Percentiles rank a stretch among this genome's conserved stretches.
These are phyloP conservation scores for Poecilia gillii DNA, from an alignment of 2,797 vertebrate species.

Conservation along the genomic window DNA sequence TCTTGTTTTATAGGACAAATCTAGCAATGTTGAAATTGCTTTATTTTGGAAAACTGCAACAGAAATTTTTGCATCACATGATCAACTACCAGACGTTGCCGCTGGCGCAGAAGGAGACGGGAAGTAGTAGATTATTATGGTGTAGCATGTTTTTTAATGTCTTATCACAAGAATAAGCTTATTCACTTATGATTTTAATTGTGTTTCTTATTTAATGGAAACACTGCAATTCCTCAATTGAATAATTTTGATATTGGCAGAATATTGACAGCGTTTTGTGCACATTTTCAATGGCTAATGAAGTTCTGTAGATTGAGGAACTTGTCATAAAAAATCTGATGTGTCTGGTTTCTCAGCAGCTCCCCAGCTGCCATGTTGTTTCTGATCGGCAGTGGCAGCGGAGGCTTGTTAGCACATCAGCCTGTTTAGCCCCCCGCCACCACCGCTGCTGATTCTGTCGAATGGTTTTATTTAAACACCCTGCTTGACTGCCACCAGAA, in stretches of 20 bases:
- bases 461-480: constrained; percentile 27
- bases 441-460: neutral
- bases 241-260: too few relatives aligned
- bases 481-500: constrained; percentile 13
- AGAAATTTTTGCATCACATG: too few relatives aligned
- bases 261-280: too few relatives aligned
- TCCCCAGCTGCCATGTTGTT: neutral
- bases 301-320: neutral
- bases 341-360: neutral
- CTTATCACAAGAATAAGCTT: too few relatives aligned
- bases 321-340: neutral
- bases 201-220: too few relatives aligned
- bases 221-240: too few relatives aligned
- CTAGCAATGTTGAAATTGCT: neutral
- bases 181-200: too few relatives aligned
- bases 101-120: too few relatives aligned
- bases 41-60: too few relatives aligned
- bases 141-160: too few relatives aligned
- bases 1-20: neutral
- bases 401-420: neutral
- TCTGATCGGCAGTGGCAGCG: neutral
- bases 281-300: neutral
- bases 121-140: too few relatives aligned
- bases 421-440: neutral
- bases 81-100: too few relatives aligned